Base-by-base conservation (phyloP, 2,797 vertebrate genomes). In the Molossus alvarezi region DNA sequence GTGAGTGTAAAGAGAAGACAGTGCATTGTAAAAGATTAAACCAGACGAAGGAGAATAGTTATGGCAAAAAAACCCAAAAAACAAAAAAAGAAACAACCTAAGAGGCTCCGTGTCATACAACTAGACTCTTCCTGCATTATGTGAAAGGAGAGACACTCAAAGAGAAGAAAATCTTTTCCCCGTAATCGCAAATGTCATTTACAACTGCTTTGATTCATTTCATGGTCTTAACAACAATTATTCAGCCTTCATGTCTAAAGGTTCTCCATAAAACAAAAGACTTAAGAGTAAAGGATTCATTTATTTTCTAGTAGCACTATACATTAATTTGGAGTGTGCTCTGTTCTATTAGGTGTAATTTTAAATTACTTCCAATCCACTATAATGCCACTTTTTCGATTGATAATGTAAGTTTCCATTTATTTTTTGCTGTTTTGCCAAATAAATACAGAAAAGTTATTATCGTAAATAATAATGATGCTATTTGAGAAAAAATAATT, bases 201-300 rank as follows among this genome's bases (percentile, higher is more conserved):
- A 88, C 45, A 25, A 71, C 80, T 93, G 25, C 41, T 91, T 90
- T 90, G 89, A 97, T 91, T 95, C 88, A 95, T 95, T 96, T 91
- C 91, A 91, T 91, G 65, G 86, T 92, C 88, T 87, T 95, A 81
- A 91, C 90, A 53, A 94, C 72, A 94, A 96, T 95, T 92, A 97
- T 95, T 94, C 45, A n/a, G 62, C 67, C 94, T 95, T 96, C 87
- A 95, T 84, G 86, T n/a, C 76, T 85, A 95, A 95, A 95, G 95
- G 62, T 90, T 94, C 89, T 95, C 88, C 41, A 95, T 73, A 96
- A 97, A 97, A 97, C 87, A 97, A 95, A 97, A 95, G 92, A 73
- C 94, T 87, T 90, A 67, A 88, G 48, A 90, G n/a, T 88, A 96
- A 97, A 91, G 62, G 96, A 94, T 92, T 92, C 83, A 97, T 97